A percentile compares a stretch with the other conserved stretches of the same genome.
Evolutionary conservation across 2,888 invertebrate species (phyloP).

Genomic region (Thalpophila matura): DNA sequence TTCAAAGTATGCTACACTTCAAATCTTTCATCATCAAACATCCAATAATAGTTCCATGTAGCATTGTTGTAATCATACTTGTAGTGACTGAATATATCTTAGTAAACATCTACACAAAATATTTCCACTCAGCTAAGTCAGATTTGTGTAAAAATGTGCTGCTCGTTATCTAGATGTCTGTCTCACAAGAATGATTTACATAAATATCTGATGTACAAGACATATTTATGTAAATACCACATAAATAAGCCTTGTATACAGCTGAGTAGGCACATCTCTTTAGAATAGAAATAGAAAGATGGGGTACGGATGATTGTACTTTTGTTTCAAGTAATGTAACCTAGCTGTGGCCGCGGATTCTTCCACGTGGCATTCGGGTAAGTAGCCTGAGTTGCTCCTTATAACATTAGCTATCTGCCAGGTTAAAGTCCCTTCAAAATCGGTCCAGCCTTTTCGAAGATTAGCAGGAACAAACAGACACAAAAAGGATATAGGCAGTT

Average conservation of each 20-base stretch:
- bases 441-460: too few relatives aligned
- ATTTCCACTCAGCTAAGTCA: conserved; percentile 21
- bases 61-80: conserved; percentile 20
- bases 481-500: too few relatives aligned
- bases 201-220: conserved; percentile 51
- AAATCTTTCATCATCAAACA: too few relatives aligned
- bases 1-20: too few relatives aligned
- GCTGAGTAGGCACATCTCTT: background rate
- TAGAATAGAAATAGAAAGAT: conserved; percentile 17
- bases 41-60: too few relatives aligned
- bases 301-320: conserved; percentile 3
- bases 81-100: background rate
- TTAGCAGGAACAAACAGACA: too few relatives aligned
- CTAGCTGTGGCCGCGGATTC: too few relatives aligned
- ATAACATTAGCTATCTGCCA: too few relatives aligned
- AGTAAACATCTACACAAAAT: conserved; percentile 44
- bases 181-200: conserved; percentile 55
- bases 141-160: conserved; percentile 31
- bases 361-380: too few relatives aligned
- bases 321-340: too few relatives aligned
- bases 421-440: too few relatives aligned
- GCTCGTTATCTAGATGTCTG: conserved; percentile 46
- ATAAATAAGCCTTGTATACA: conserved; percentile 34
- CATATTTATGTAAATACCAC: conserved; percentile 51
- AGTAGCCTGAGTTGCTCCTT: too few relatives aligned